These are phyloP conservation scores for Hypercompe scribonia DNA, from an alignment of 2,888 invertebrate genomes.

Conservation along the genomic window DNA sequence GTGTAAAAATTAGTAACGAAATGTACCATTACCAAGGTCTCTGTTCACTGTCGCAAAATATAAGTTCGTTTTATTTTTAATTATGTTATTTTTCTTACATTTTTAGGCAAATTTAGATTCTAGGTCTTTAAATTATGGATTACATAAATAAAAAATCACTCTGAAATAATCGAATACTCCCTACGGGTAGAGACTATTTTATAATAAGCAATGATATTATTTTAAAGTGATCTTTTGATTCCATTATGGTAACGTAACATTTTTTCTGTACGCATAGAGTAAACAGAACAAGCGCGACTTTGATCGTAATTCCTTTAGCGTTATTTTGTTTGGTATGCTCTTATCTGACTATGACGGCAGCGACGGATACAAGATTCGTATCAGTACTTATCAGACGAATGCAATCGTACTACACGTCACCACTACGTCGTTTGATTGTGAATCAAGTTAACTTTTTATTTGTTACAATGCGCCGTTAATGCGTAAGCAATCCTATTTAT, in stretches of 20 bases:
- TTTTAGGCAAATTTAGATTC: neutral
- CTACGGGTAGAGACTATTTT: no score
- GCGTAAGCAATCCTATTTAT: conserved; percentile 27
- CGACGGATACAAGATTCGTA: conserved; percentile 27
- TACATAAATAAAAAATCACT: neutral
- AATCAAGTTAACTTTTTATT: conserved; percentile 24
- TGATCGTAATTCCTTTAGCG: neutral
- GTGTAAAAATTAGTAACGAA: neutral
- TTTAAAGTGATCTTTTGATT: no score
- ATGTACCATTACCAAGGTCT: neutral
- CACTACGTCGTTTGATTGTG: conserved; percentile 28
- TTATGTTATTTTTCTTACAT: neutral
- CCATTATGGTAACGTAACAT: neutral
- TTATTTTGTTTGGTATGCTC: conserved; percentile 4
- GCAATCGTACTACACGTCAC: conserved; percentile 40
- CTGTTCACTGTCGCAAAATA: neutral
- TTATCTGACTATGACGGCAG: conserved; percentile 11
- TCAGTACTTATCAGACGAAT: conserved; percentile 18
- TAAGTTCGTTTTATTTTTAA: neutral
- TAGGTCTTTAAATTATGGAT: no score
- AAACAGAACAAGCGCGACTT: neutral
- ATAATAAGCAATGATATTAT: no score
- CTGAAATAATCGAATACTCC: neutral
- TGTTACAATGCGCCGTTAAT: conserved; percentile 16
- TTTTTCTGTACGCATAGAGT: neutral